phyloP scores from a whole-genome alignment of 2,888 invertebrate genomes.

The Orthosia gracilis region DNA sequence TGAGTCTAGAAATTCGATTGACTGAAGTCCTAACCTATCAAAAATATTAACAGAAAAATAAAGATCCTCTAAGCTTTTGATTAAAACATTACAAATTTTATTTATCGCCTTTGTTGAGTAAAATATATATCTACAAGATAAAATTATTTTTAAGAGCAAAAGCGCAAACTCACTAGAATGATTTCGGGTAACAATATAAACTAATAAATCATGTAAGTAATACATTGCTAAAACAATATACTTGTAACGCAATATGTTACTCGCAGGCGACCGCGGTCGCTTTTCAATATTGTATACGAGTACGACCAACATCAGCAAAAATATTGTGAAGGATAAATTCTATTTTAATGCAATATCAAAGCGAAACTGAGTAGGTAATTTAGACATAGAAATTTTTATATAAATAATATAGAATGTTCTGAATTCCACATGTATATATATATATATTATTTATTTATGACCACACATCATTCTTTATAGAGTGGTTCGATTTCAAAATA shows the following conservation, averaged over 20 bases:
- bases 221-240: constrained; percentile 46
- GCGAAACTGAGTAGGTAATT: not conserved
- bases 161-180: constrained; percentile 11
- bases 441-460: no score
- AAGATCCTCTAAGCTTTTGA: not conserved
- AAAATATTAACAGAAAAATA: not conserved
- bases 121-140: not conserved
- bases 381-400: no score
- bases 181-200: constrained; percentile 14
- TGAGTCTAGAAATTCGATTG: not conserved
- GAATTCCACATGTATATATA: no score
- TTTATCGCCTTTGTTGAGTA: not conserved
- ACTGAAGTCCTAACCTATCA: not conserved
- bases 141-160: not conserved
- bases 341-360: constrained; percentile 8
- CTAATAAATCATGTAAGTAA: constrained; percentile 42
- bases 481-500: no score
- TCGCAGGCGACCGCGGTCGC: not conserved
- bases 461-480: no score
- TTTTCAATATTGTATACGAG: constrained; percentile 22
- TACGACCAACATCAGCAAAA: constrained; percentile 8
- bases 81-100: not conserved
- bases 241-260: constrained; percentile 41
- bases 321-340: constrained; percentile 11
- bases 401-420: no score